phyloP scores from a whole-genome alignment of 2,797 vertebrate species.

The Sebastes oblongus region DNA sequence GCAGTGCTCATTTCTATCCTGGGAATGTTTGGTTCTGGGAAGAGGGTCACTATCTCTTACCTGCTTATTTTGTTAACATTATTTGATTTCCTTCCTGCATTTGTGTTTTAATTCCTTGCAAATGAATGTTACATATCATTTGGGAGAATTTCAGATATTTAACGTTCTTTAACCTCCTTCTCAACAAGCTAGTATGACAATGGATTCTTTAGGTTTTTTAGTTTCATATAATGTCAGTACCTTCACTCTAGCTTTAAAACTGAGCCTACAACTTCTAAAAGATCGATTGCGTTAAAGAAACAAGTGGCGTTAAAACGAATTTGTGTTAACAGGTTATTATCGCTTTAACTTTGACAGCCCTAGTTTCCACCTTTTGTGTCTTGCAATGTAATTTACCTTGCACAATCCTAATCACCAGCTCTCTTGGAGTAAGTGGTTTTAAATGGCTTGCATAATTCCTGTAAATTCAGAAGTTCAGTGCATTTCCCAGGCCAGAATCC shows the following conservation, averaged over 20 bases:
- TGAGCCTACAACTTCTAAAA: too few species aligned
- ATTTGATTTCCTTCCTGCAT: not conserved
- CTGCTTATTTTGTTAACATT: not conserved
- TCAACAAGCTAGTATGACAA: too few species aligned
- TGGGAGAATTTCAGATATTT: not conserved
- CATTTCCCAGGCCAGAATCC: conserved; percentile 38
- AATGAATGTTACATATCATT: not conserved
- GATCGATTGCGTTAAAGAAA: too few species aligned
- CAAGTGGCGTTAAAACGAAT: too few species aligned
- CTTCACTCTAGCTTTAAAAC: too few species aligned
- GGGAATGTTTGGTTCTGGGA: not conserved
- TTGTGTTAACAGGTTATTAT: too few species aligned
- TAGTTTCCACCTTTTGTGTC: not conserved
- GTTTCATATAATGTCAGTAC: too few species aligned
- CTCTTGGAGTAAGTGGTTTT: conserved; percentile 24
- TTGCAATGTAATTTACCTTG: conserved; percentile 3
- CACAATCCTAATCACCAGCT: conserved; percentile 12
- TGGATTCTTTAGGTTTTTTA: too few species aligned
- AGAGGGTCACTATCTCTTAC: not conserved
- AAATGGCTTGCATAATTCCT: conserved; percentile 12
- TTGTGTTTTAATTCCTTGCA: not conserved
- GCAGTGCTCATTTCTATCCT: not conserved
- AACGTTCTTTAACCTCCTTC: too few species aligned
- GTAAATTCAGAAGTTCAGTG: conserved; percentile 1
- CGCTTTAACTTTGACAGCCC: too few species aligned